Evolutionary conservation across 2,113 vertebrate genomes (phyloP), one percentile per base, ranked within the genome.

Genomic region (Arenaria interpres): DNA sequence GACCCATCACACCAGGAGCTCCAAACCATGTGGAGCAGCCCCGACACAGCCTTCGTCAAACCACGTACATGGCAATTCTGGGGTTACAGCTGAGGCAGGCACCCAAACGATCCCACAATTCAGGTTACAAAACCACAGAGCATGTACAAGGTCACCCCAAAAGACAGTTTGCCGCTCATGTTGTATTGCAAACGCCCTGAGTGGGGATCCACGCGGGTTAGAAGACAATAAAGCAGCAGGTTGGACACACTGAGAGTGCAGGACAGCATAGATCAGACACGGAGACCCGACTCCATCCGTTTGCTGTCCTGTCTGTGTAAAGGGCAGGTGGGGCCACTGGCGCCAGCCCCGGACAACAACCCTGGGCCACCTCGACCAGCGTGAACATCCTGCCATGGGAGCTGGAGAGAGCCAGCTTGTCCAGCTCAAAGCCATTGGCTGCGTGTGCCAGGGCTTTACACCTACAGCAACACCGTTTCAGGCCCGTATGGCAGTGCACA

Each of bases 371-470:
- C 13, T 71, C 1, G 1, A 19, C 9, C 9, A 37, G 17, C 21
- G 15, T 3, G 45, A n/a, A 4, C 28, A 18, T 23, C 24, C 8
- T 30, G 7, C 24, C 0, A 0, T 13, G 30, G 59, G 12, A 30
- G 24, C 10, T 16, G 3, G 1, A 21, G 46, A 7, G 12, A n/a
- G 33, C 16, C 33, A 3, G 1, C 30, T 74, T 30, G 22, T 45
- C 24, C 48, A 73, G 25, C 15, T 21, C 6, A 62, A 37, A 35
- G 32, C n/a, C 5, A 5, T 17, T 32, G 50, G 19, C 23, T 39
- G 7, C 1, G 0, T 23, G 48, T 56, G 8, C 60, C 13, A 4
- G 19, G 33, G 16, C 5, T 39, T 45, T n/a, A 23, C 11, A n/a
- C 13, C 14, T 21, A 2, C 30, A 30, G 19, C 12, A 27, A 7